Base-by-base conservation (phyloP, 2,113 vertebrate genomes). In the Oxyura jamaicensis region DNA sequence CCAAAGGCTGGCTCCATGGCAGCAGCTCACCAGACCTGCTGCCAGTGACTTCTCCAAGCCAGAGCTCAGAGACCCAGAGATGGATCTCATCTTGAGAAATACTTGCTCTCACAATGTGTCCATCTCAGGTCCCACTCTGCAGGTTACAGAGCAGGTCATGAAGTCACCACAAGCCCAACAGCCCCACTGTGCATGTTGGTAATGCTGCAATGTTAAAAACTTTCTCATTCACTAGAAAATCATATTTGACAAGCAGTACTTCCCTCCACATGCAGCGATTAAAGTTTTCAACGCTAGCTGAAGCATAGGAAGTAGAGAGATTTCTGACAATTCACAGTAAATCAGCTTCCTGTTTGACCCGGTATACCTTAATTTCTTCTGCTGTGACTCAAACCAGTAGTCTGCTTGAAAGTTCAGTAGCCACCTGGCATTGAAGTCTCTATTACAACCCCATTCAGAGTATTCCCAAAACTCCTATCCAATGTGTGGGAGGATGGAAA, bases 401-500 rank as follows among this genome's bases (percentile, higher is more conserved):
- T 62, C 74, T 82, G 46, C 15, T 42, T 7, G 2, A 79, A 90
- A 92, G 71, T n/a, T 5, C 2, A 2, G 19, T 46, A 62, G 41
- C 68, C 6, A 9, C 21, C 44, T 50, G 28, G 26, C 66, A 75
- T 2, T 58, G 73, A 89, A 90, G 82, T 33, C 59, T 46, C 41
- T 63, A 5, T 87, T 48, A 89, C 17, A 79, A 50, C 55, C 74
- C 50, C 66, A 71, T 6, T 7, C 63, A 62, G 53, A 11, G n/a
- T 73, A 87, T 91, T 84, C 86, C 77, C 0, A 2, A 93, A 94
- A 91, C 55, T 67, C 74, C 55, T 91, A 89, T 59, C 44, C 71
- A 73, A 85, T 91, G 88, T 0, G 4, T 50, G 80, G 85, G 80
- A 96, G 77, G 77, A 73, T 46, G 73, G 80, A 95, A 95, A 95